These are phyloP conservation scores for Typhlomys cinereus DNA, from an alignment of 2,113 vertebrate species.

Conservation along the genomic window DNA sequence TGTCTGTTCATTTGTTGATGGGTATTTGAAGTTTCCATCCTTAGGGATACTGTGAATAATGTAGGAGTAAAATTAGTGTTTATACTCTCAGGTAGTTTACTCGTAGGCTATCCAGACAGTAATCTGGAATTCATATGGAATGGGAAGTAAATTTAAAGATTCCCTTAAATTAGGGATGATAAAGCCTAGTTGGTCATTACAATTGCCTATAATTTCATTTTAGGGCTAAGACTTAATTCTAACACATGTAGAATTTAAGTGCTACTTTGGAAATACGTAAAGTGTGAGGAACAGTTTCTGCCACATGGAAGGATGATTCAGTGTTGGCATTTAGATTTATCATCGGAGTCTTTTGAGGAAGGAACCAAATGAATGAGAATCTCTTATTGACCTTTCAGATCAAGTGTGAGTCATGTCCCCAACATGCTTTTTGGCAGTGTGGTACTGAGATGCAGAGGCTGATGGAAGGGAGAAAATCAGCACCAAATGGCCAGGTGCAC, in stretches of 20 bases:
- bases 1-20: not conserved
- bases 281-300: not conserved
- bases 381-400: not conserved
- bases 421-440: not conserved
- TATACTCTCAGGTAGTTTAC: not conserved
- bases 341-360: not conserved
- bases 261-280: not conserved
- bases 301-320: not conserved
- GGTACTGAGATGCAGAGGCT: not conserved
- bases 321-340: not conserved
- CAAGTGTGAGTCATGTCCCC: not conserved
- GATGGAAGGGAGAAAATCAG: not conserved
- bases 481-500: not conserved
- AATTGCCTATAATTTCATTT: not conserved
- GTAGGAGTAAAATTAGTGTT: not conserved
- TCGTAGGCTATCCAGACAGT: not conserved
- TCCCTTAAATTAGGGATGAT: not conserved
- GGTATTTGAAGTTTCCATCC: not conserved
- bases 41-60: not conserved
- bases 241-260: not conserved
- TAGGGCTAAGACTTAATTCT: conserved; percentile 3
- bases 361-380: not conserved
- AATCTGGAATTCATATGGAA: not conserved
- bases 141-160: not conserved
- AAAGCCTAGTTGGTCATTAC: not conserved